Base-by-base conservation (phyloP, 2,888 invertebrate species). In the Formica aserva region DNA sequence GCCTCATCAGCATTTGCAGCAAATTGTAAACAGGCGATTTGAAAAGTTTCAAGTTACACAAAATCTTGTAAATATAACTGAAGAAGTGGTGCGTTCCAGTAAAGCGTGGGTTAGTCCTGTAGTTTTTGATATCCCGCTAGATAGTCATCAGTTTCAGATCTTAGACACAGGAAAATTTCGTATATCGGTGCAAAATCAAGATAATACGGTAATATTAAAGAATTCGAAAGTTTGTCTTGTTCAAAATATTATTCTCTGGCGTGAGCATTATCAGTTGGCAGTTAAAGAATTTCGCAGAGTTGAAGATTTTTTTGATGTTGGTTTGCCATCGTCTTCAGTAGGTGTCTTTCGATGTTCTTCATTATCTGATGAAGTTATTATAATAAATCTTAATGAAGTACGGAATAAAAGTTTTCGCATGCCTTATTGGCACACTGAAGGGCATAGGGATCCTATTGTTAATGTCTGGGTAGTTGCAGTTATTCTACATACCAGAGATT, bases 351-450 rank as follows among this genome's bases (percentile, higher is more conserved):
- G 38, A 22, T 65, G 65, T 38, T 65, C 38, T 38, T 11, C 13
- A 38, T 65, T 65, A 65, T 65, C 65, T 22, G 22, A 65, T 38
- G 8, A 65, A 38, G 5, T 65, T 1, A 38, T 13, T 38, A 22
- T 66, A 45, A 26, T 66, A 66, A 45, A 45, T 48, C 3, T 67
- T 1, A 48, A 66, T 66, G n/a, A 67, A 45, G 45, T 67, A 6
- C 9, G 48, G 3, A 45, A 15, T 41, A 66, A 66, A 15, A 45
- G 45, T 45, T 66, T 66, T 45, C 66, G 66, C 9, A 66, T 66
- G 45, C 66, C 45, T 26, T 66, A 66, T 66, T 66, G 41, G 45
- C 22, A 63, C 5, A 65, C 65, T 65, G 65, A 65, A 65, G n/a
- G 22, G 6, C 65, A 65, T 22, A 22, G 1, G n/a, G n/a, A 38